Conservation (phyloP, 1,140 invertebrate species). For the Musca vetustissima region DNA sequence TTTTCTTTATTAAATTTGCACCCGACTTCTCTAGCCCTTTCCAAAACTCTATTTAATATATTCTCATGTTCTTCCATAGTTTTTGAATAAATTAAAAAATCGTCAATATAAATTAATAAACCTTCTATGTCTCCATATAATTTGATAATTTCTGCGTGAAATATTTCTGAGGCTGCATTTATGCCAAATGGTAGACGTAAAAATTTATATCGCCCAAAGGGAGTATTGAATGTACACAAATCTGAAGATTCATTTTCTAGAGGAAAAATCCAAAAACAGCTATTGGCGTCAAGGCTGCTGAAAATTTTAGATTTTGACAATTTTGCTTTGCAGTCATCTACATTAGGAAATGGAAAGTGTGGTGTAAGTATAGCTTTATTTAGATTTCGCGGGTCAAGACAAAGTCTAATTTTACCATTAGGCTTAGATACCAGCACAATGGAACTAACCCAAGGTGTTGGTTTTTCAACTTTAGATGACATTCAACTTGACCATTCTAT, state of each 20-base stretch:
- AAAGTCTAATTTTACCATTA: slow-evolving; percentile 50
- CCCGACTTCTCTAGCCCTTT: slow-evolving; percentile 26
- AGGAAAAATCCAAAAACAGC: slow-evolving; percentile 55
- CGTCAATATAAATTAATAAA: slow-evolving; percentile 51
- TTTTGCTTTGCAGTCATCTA: slow-evolving; percentile 51
- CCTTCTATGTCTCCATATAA: too few relatives aligned
- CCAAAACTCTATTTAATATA: slow-evolving; percentile 40
- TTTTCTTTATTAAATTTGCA: slow-evolving; percentile 21
- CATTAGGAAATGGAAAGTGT: slow-evolving; percentile 53
- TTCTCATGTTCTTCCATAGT: slow-evolving; percentile 39
- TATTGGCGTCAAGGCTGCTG: slow-evolving; percentile 53
- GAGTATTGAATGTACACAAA: slow-evolving; percentile 57
- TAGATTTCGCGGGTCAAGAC: slow-evolving; percentile 56
- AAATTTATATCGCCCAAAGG: slow-evolving; percentile 51
- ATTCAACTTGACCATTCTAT: slow-evolving; percentile 37
- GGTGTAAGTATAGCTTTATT: slow-evolving; percentile 55
- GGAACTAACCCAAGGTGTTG: slow-evolving; percentile 56
- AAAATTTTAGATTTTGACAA: slow-evolving; percentile 50
- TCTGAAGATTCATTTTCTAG: slow-evolving; percentile 47
- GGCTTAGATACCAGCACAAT: slow-evolving; percentile 52
- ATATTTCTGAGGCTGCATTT: slow-evolving; percentile 47
- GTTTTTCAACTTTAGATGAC: slow-evolving; percentile 44
- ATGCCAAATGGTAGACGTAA: slow-evolving; percentile 55
- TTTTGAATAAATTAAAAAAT: slow-evolving; percentile 39
- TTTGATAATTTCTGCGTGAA: slow-evolving; percentile 45